Percentiles rank a stretch among this genome's conserved stretches.
phyloP scores from a whole-genome alignment of 1,140 invertebrate genomes.

The Apolygus lucorum region DNA sequence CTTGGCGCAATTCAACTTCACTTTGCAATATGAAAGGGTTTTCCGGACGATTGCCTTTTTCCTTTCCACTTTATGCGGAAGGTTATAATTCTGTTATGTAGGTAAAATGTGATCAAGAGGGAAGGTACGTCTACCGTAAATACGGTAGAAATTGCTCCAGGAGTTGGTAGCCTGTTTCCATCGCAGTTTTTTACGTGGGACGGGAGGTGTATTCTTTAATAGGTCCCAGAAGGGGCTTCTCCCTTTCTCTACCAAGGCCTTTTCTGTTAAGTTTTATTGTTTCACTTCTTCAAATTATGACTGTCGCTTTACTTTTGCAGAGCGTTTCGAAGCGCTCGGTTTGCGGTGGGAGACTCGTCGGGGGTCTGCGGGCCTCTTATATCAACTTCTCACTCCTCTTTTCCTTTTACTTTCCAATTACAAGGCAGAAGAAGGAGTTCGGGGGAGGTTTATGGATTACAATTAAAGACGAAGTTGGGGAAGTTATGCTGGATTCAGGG shows the following conservation, averaged over 20 bases:
- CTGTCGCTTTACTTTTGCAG: background rate
- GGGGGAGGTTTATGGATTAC: no score
- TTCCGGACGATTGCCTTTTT: slow-evolving; percentile 18
- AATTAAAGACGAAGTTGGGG: no score
- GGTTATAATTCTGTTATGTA: slow-evolving; percentile 14
- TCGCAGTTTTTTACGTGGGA: background rate
- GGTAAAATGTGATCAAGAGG: slow-evolving; percentile 19
- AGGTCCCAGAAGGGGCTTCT: slow-evolving; percentile 14
- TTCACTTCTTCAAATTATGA: slow-evolving; percentile 14
- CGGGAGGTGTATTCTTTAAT: slow-evolving; percentile 19
- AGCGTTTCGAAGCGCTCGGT: no score
- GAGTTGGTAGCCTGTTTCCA: no score
- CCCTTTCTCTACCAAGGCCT: background rate
- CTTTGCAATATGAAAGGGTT: slow-evolving; percentile 23
- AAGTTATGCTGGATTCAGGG: no score
- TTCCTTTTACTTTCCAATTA: no score
- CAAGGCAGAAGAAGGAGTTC: no score
- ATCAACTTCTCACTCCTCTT: no score
- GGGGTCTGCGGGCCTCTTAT: no score
- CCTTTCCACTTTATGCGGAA: slow-evolving; percentile 12
- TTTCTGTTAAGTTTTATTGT: slow-evolving; percentile 17
- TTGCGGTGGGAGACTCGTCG: no score
- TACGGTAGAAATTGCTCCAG: slow-evolving; percentile 6
- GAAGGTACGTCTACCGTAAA: background rate
- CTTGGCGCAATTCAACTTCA: slow-evolving; percentile 19